Base-by-base conservation (phyloP, 2,888 invertebrate species). In the Caenorhabditis sinica region DNA sequence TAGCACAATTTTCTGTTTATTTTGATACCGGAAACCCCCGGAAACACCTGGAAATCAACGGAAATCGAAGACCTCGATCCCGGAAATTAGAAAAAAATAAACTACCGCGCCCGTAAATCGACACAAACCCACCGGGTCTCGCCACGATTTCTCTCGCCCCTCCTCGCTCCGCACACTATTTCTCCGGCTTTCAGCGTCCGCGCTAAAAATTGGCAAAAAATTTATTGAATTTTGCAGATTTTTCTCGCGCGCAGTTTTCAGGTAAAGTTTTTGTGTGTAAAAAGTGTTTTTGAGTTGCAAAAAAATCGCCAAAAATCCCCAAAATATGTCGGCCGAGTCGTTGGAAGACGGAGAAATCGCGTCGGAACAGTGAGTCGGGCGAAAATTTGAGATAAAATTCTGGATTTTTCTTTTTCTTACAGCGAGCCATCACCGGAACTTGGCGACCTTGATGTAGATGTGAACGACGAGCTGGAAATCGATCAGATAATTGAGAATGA, bases 261-360 rank as follows among this genome's bases (percentile, higher is more conserved):
- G 74, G 69, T 69, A 40, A 15, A 51, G 33, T 76, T 65, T n/a
- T 53, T 69, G 36, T 20, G 11, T 20, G n/a, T 4, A 15, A 58
- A 58, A 58, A n/a, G n/a, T n/a, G n/a, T n/a, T n/a, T n/a, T n/a
- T n/a, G n/a, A n/a, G n/a, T 58, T 17, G 0, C 4, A 30, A 30
- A 36, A 33, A 60, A 33, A n/a, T 28, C 25, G 15, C n/a, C 49
- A 51, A 20, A 51, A 20, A 23, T 20, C 51, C 20, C 49, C 4
- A 8, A 53, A 69, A 23, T 49, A 76, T 76, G 71, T 75, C 69
- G 17, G 20, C 51, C 9, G 20, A 60, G n/a, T 74, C 43, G 40
- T 36, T 83, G 9, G 83, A 83, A 65, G 83, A 83, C 20, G 83
- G 83, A 4, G 83, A 83, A 74, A 73, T 83, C 5, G 65, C 43